Evolutionary conservation across 2,797 vertebrate genomes (phyloP), one percentile per base, ranked within the genome.

Genomic region (Bradypodion pumilum): DNA sequence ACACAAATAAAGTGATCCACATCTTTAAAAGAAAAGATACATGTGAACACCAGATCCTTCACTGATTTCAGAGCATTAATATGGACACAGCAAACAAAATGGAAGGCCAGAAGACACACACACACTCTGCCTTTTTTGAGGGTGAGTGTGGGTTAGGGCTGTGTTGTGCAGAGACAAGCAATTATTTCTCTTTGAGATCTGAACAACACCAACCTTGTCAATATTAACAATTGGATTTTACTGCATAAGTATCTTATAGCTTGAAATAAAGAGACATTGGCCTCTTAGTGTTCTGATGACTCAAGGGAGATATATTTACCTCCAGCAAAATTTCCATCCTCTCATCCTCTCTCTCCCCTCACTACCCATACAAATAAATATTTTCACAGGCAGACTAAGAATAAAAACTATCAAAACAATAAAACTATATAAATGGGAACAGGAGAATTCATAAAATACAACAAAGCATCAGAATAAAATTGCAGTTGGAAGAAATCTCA

Each of bases 1-100:
- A 95, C 92, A 92, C 87, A 81, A 80, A 86, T 90, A 89, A 96
- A 96, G 89, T 91, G 93, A 93, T 95, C 94, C 91, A 92, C 91
- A 94, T 95, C 87, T 94, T 90, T 93, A 52, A 86, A 92, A 79
- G 91, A 83, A 91, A 84, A 86, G 75, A 81, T 63, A 66, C 62
- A 81, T 27, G 2, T 80, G 65, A 87, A 83, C 74, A 81, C 63
- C 10, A 82, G 88, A 91, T 84, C 60, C 44, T 69, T 88, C 87
- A 78, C 78, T 91, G 85, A 77, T 68, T 44, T 84, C 74, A 63
- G 15, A 68, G 0, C 32, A 66, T 69, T 60, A 89, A 74, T n/a
- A 84, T 5, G 21, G 44, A 37, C 82, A 88, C 60, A 12, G 15
- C 32, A 88, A 85, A 88, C 85, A 74, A 49, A 32, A 7, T n/a